These are phyloP conservation scores for Eupithecia exiguata DNA, from an alignment of 2,888 invertebrate species.

Conservation along the genomic window DNA sequence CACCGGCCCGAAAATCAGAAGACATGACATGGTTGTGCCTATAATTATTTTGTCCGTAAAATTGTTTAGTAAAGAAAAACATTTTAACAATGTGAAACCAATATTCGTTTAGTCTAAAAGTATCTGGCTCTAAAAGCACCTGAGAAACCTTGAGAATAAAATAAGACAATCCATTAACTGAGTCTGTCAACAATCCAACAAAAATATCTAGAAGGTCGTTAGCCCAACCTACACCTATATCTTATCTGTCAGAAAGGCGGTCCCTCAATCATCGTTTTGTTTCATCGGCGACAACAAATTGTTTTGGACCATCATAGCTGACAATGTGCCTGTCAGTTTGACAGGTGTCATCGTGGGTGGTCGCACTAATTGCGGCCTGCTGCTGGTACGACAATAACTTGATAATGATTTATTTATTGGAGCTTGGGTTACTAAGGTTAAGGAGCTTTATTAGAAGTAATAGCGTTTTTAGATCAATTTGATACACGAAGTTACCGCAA, in stretches of 20 bases:
- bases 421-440: neutral
- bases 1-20: neutral
- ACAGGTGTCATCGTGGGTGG: slow-evolving; percentile 47
- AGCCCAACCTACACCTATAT: slow-evolving; percentile 18
- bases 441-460: neutral
- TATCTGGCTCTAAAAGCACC: neutral
- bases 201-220: slow-evolving; percentile 12
- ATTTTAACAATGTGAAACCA: neutral
- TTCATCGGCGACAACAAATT: slow-evolving; percentile 42
- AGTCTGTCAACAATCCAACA: slow-evolving; percentile 12
- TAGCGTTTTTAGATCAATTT: neutral
- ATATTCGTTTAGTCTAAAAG: neutral
- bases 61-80: neutral
- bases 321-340: slow-evolving; percentile 45
- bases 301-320: slow-evolving; percentile 43
- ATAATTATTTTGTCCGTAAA: neutral
- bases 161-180: neutral
- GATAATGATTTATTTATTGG: slow-evolving; percentile 33
- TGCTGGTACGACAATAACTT: slow-evolving; percentile 42
- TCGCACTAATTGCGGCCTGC: slow-evolving; percentile 45
- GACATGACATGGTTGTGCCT: neutral
- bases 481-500: neutral
- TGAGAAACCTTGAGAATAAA: neutral
- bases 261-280: slow-evolving; percentile 35
- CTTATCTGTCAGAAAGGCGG: slow-evolving; percentile 32